phyloP scores from a whole-genome alignment of 1,140 invertebrate genomes.

The Aphidius ervi region DNA sequence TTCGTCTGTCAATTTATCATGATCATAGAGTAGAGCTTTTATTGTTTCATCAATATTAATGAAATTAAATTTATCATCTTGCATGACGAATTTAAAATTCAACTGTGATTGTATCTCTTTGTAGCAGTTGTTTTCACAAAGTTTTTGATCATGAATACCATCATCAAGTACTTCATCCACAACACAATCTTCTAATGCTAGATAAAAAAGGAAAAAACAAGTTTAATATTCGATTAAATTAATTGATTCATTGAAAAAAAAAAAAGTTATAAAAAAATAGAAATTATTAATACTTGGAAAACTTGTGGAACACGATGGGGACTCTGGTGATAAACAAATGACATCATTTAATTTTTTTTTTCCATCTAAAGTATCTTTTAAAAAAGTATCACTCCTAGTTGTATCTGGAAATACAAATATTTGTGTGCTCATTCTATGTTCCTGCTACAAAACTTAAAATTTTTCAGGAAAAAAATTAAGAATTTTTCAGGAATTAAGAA shows the following conservation, averaged over 20 bases:
- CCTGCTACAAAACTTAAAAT: too few species aligned
- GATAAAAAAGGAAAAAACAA: conserved; percentile 11
- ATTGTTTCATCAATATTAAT: conserved; percentile 46
- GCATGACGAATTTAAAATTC: conserved; percentile 33
- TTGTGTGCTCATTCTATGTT: too few species aligned
- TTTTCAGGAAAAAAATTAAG: too few species aligned
- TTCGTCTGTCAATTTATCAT: conserved; percentile 55
- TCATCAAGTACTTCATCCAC: conserved; percentile 52
- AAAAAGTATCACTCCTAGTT: conserved; percentile 33
- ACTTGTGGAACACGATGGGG: conserved; percentile 49
- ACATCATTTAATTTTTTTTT: conserved; percentile 38
- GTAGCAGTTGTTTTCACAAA: conserved; percentile 50
- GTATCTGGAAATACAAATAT: conserved; percentile 25
- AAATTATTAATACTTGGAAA: conserved; percentile 37
- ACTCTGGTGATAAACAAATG: conserved; percentile 46
- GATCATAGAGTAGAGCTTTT: conserved; percentile 53
- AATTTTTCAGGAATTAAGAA: too few species aligned
- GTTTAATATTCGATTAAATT: neutral
- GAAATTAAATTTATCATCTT: conserved; percentile 29
- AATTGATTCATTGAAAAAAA: conserved; percentile 4
- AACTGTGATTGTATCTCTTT: conserved; percentile 45
- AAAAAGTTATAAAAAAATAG: neutral
- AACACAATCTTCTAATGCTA: conserved; percentile 48
- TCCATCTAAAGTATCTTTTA: conserved; percentile 34
- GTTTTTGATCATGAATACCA: conserved; percentile 47